These are phyloP conservation scores for Drosophila willistoni DNA, from an alignment of 1,140 invertebrate species.

Conservation along the genomic window DNA sequence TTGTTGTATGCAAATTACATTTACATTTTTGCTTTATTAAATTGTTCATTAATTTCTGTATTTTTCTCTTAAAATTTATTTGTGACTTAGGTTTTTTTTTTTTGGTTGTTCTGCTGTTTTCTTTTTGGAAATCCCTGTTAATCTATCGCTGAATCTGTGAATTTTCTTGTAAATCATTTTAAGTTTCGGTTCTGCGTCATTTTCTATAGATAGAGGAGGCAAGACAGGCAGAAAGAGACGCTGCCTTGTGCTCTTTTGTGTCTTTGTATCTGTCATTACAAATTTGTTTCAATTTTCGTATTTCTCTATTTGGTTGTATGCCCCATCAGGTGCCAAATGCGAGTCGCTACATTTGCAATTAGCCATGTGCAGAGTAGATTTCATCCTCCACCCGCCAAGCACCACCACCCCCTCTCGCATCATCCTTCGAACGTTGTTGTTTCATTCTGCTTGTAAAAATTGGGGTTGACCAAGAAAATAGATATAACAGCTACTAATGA, in stretches of 20 bases:
- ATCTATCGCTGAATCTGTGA: not conserved
- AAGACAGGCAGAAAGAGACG: too few species aligned
- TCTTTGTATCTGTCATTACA: slow-evolving; percentile 65
- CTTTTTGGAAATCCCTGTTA: too few species aligned
- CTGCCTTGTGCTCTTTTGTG: slow-evolving; percentile 56
- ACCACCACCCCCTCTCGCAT: not conserved
- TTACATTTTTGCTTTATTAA: too few species aligned
- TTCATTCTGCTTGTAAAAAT: not conserved
- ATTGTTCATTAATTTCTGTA: too few species aligned
- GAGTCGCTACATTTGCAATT: slow-evolving; percentile 75
- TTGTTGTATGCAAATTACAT: too few species aligned
- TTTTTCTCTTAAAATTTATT: too few species aligned
- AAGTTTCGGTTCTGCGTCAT: slow-evolving; percentile 16
- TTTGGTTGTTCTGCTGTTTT: too few species aligned
- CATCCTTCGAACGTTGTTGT: too few species aligned
- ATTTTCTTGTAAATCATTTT: not conserved
- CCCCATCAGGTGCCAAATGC: slow-evolving; percentile 79
- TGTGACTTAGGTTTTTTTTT: too few species aligned
- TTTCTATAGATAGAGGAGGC: slow-evolving; percentile 18
- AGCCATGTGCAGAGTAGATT: slow-evolving; percentile 55
- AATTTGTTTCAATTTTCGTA: slow-evolving; percentile 68
- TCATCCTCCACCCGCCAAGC: not conserved
- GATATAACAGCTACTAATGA: slow-evolving; percentile 14
- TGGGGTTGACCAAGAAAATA: slow-evolving; percentile 12
- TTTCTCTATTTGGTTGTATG: slow-evolving; percentile 61